Conservation (phyloP, 1,140 invertebrate genomes). For the Drosophila tsacasi region DNA sequence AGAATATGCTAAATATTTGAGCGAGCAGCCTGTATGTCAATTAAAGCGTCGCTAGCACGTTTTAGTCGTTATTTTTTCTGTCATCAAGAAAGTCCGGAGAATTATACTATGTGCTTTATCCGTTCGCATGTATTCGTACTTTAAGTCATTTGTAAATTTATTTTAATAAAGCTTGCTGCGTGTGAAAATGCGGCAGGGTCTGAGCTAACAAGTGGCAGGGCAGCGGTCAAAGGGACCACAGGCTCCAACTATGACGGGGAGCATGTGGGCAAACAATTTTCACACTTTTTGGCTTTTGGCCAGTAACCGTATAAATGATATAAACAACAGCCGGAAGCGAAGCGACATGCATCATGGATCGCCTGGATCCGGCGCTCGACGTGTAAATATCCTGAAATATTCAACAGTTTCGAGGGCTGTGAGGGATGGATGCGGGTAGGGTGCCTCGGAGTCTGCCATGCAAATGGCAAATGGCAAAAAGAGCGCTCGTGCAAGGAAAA, state of each 20-base stretch:
- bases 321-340: conserved; percentile 50
- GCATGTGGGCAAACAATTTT: conserved; percentile 55
- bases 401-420: conserved; percentile 52
- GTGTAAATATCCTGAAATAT: conserved; percentile 68
- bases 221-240: conserved; percentile 16
- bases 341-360: conserved; percentile 36
- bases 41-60: conserved; percentile 67
- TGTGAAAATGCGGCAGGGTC: conserved; percentile 43
- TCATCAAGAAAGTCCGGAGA: conserved; percentile 15
- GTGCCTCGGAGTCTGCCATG: conserved; percentile 46
- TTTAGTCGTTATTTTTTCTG: conserved; percentile 57
- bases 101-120: conserved; percentile 41
- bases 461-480: conserved; percentile 37
- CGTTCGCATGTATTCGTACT: conserved; percentile 52
- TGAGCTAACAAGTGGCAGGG: conserved; percentile 34
- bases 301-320: conserved; percentile 66
- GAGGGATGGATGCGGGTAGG: conserved; percentile 4
- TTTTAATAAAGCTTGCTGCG: conserved; percentile 58
- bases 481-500: conserved; percentile 8
- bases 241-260: conserved; percentile 19
- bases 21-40: conserved; percentile 60
- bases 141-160: conserved; percentile 68
- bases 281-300: conserved; percentile 62
- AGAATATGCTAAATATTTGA: conserved; percentile 48
- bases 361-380: conserved; percentile 3